phyloP scores from a whole-genome alignment of 2,113 vertebrate genomes.

The Petroica traversi region DNA sequence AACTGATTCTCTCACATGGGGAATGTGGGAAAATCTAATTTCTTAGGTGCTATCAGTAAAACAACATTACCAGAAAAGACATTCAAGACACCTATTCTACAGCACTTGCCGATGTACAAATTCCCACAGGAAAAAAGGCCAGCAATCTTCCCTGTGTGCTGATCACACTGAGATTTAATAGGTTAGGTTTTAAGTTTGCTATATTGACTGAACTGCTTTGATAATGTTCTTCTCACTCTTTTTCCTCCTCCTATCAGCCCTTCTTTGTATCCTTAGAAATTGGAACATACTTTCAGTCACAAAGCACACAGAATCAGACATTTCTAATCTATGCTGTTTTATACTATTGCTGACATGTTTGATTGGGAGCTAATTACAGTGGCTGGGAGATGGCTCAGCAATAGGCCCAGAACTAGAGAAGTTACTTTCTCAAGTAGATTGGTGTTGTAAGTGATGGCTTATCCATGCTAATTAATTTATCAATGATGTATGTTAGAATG shows the following conservation, averaged over 20 bases:
- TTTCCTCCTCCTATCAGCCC: neutral
- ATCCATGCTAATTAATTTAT: neutral
- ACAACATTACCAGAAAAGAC: neutral
- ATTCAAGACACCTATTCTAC: neutral
- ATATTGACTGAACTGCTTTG: neutral
- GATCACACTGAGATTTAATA: neutral
- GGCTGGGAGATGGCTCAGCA: neutral
- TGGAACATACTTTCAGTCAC: neutral
- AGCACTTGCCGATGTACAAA: neutral
- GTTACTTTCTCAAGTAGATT: neutral
- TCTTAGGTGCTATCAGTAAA: neutral
- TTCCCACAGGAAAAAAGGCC: neutral
- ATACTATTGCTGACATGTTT: no score
- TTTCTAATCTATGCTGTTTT: neutral
- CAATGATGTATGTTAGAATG: neutral
- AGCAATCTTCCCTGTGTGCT: neutral
- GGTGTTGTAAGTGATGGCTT: neutral
- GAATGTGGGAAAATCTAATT: neutral
- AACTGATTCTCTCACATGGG: neutral
- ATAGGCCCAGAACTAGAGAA: neutral
- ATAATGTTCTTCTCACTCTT: neutral
- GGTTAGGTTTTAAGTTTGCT: neutral
- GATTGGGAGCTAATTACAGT: neutral
- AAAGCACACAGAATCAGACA: neutral
- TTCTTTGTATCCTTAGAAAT: neutral